Evolutionary conservation across 2,113 vertebrate species (phyloP), one percentile per base, ranked within the genome.

Genomic region (Arothron firmamentum): DNA sequence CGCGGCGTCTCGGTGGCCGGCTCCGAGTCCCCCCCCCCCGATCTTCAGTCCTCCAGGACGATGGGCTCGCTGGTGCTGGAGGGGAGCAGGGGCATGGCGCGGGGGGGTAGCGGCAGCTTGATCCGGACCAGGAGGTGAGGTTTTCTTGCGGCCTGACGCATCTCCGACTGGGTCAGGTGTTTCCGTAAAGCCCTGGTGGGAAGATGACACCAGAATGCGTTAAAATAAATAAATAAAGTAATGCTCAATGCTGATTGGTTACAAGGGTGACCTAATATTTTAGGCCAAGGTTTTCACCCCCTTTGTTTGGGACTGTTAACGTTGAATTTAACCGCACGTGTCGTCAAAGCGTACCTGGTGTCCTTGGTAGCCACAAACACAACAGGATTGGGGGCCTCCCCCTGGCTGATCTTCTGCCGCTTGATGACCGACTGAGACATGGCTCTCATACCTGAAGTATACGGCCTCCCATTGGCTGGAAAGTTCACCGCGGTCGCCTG

Each of bases 361-460:
- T 96, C 93, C 87, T 96, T 96, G 28, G 95, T 96, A 72, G 94
- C 95, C 77, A 96, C 95, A 77, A 96, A 96, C 74, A 96, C 94
- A 77, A 96, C 94, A 3, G 94, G 95, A 87, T 96, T 96, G 57
- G 95, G 95, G 17, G 94, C 94, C 74, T 96, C 95, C 13, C 93
- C 94, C 48, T 94, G 93, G 87, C 93, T 95, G 70, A 96, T 90
- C 85, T 95, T 95, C 90, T 95, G 95, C 48, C 94, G 88, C 83
- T 96, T 96, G 79, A 93, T 92, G 74, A 90, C 92, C 2, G 94
- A 94, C 87, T 96, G 94, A 59, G 90, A 88, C 50, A 93, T 90
- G 54, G 93, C 92, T 70, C 94, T 92, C 84, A 95, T 92, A 61
- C 93, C 93, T 62, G 92, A 92, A 23, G 92, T 83, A 59, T 94